These are phyloP conservation scores for Lucinisca nassula DNA, from an alignment of 2,888 invertebrate genomes.

Conservation along the genomic window DNA sequence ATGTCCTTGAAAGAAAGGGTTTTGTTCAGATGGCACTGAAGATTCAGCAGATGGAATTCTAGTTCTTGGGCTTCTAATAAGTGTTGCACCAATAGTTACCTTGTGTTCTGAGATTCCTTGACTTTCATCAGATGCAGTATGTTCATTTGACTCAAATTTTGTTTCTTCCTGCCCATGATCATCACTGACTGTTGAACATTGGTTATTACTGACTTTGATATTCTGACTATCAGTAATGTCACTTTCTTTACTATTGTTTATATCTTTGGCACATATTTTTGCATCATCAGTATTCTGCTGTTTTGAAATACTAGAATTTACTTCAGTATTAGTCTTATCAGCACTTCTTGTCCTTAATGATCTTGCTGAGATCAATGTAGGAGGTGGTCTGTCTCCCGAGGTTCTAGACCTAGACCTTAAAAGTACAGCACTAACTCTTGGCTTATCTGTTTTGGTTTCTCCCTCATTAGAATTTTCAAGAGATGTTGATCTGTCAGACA, in stretches of 20 bases:
- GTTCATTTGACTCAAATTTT: not conserved
- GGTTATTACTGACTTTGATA: not conserved
- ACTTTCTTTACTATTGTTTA: not conserved
- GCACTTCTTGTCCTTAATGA: slow-evolving; percentile 36
- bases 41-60: slow-evolving; percentile 30
- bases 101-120: slow-evolving; percentile 2
- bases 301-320: not conserved
- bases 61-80: slow-evolving; percentile 66
- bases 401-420: slow-evolving; percentile 41
- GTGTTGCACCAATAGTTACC: slow-evolving; percentile 49
- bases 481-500: not conserved
- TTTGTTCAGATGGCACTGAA: slow-evolving; percentile 56
- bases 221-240: not conserved
- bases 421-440: slow-evolving; percentile 27
- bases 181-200: not conserved
- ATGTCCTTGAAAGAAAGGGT: not conserved
- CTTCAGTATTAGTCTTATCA: not conserved
- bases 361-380: slow-evolving; percentile 58
- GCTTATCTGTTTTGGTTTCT: not conserved
- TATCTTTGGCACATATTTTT: not conserved
- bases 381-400: slow-evolving; percentile 45
- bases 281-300: not conserved
- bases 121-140: not conserved
- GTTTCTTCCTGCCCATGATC: not conserved
- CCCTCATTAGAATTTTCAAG: not conserved